Conservation (phyloP, 2,888 invertebrate species). For the Pollenia griseotomentosa region DNA sequence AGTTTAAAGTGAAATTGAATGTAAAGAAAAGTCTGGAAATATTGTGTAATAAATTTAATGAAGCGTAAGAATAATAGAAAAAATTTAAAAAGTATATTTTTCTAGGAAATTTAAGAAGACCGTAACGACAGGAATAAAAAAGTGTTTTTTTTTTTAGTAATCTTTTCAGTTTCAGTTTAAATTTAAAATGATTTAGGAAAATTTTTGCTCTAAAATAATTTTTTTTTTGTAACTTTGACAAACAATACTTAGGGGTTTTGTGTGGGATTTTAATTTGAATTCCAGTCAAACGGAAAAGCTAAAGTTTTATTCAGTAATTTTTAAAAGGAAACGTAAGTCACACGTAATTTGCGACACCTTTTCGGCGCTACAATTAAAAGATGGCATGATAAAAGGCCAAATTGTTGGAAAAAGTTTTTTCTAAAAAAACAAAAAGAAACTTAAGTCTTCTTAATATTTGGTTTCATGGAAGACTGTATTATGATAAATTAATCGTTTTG, state of each 20-base stretch:
- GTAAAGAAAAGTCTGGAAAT: not conserved
- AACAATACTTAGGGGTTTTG: not conserved
- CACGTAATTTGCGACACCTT: conserved; percentile 23
- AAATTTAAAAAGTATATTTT: not conserved
- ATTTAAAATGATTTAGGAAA: too few species aligned
- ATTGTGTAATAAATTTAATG: not conserved
- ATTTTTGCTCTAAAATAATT: not conserved
- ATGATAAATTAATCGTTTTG: too few species aligned
- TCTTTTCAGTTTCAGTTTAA: too few species aligned
- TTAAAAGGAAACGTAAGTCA: conserved; percentile 6
- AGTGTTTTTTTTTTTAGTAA: too few species aligned
- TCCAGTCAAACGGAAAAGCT: not conserved
- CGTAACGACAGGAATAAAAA: too few species aligned
- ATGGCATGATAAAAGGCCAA: not conserved
- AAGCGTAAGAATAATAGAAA: not conserved
- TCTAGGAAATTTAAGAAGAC: too few species aligned
- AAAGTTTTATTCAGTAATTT: conserved; percentile 25
- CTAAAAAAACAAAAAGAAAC: not conserved
- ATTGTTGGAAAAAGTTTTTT: too few species aligned
- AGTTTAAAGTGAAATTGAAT: not conserved
- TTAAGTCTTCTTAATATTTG: not conserved
- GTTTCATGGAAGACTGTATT: not conserved
- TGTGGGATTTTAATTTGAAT: conserved; percentile 1
- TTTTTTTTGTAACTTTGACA: not conserved
- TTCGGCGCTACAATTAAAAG: not conserved